A percentile compares a stretch with the other conserved stretches of the same genome.
These are phyloP conservation scores for Cenopis cana DNA, from an alignment of 2,888 invertebrate genomes.

Conservation along the genomic window DNA sequence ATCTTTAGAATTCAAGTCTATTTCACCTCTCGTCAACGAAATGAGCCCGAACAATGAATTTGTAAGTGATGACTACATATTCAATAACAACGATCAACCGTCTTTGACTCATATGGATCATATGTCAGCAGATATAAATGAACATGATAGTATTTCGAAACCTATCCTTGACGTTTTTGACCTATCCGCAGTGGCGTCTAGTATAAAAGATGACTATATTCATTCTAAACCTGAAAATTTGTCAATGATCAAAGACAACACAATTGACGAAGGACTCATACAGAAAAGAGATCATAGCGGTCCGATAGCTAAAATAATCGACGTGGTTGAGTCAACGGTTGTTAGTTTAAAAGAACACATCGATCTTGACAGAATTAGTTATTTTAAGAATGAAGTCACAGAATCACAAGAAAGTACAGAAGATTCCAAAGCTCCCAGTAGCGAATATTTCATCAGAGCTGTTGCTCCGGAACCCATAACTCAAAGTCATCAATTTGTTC, in stretches of 20 bases:
- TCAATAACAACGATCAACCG: slow-evolving; percentile 3
- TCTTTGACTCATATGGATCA: not conserved
- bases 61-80: slow-evolving; percentile 17
- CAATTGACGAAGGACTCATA: not conserved
- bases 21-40: not conserved
- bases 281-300: not conserved
- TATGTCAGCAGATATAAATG: not conserved
- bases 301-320: not conserved
- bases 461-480: not conserved
- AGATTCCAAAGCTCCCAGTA: slow-evolving; percentile 54
- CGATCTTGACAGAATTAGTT: slow-evolving; percentile 14
- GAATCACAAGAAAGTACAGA: slow-evolving; percentile 36
- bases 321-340: not conserved
- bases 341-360: slow-evolving; percentile 4
- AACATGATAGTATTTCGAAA: not conserved
- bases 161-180: not conserved
- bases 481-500: not conserved
- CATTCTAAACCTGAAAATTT: not conserved
- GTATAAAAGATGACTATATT: not conserved
- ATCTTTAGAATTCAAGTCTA: not conserved
- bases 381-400: slow-evolving; percentile 1
- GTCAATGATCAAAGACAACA: not conserved
- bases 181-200: not conserved
- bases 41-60: slow-evolving; percentile 22
- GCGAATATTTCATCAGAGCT: slow-evolving; percentile 42